A percentile compares a stretch with the other conserved stretches of the same genome.
Conservation (phyloP, 2,113 vertebrate species). For the Myiozetetes cayanensis region DNA sequence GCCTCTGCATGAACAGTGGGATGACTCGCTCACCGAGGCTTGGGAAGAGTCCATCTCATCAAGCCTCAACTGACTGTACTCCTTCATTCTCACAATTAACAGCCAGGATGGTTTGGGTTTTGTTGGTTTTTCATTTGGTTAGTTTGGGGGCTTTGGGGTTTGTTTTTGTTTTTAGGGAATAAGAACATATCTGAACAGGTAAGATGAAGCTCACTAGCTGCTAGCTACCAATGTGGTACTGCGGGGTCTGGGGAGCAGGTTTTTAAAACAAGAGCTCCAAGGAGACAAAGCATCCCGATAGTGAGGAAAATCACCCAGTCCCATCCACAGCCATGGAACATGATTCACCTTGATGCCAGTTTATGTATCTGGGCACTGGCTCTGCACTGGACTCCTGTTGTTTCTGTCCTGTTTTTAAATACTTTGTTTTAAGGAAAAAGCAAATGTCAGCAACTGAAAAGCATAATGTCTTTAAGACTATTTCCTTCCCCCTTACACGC, state of each 20-base stretch:
- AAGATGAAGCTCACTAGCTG: background rate
- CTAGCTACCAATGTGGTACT: background rate
- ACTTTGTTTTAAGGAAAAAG: background rate
- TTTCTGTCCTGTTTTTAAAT: background rate
- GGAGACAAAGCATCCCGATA: background rate
- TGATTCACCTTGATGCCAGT: background rate
- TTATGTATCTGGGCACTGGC: background rate
- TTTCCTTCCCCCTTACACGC: background rate
- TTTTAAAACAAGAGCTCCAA: background rate
- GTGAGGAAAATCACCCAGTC: background rate
- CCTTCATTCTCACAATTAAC: background rate
- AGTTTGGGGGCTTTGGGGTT: background rate
- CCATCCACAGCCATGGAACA: background rate
- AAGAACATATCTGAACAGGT: background rate
- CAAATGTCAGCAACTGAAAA: background rate
- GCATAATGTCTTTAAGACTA: background rate
- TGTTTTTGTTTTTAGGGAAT: background rate
- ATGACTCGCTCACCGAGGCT: background rate
- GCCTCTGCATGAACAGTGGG: background rate
- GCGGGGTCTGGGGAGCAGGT: rapidly evolving
- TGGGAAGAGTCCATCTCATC: background rate
- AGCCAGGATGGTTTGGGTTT: background rate
- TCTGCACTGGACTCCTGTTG: background rate
- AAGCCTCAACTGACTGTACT: background rate
- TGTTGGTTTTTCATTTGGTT: background rate